Conservation (phyloP, 2,888 invertebrate genomes). For the Ophion ellenae region DNA sequence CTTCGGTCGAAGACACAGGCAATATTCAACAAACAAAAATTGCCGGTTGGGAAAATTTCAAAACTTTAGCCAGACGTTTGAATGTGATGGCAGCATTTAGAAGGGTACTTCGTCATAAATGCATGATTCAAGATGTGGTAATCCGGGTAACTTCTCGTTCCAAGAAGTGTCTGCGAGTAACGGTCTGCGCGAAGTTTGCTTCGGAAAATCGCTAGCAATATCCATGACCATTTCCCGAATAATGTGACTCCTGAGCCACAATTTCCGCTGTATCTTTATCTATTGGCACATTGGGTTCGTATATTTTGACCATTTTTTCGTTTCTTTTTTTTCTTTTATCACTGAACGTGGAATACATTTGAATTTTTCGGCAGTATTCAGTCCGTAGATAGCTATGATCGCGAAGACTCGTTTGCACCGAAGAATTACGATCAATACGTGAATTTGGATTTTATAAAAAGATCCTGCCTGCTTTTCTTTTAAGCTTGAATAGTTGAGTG, state of each 20-base stretch:
- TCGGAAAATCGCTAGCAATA: slow-evolving; percentile 53
- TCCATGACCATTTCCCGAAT: slow-evolving; percentile 56
- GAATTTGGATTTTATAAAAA: slow-evolving; percentile 26
- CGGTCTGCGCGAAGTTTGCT: slow-evolving; percentile 31
- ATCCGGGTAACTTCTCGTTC: not conserved
- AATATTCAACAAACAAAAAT: not conserved
- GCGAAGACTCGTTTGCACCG: slow-evolving; percentile 16
- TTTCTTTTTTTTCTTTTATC: slow-evolving; percentile 42
- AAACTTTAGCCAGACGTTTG: not conserved
- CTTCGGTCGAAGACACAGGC: too few relatives aligned
- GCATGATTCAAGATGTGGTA: slow-evolving; percentile 43
- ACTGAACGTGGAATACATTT: slow-evolving; percentile 58
- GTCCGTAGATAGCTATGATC: not conserved
- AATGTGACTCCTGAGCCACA: slow-evolving; percentile 47
- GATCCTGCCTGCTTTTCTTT: not conserved
- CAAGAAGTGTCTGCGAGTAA: slow-evolving; percentile 13
- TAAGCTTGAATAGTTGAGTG: not conserved
- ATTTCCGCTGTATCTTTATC: slow-evolving; percentile 50
- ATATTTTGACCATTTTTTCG: slow-evolving; percentile 45
- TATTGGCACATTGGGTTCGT: slow-evolving; percentile 51
- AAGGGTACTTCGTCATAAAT: slow-evolving; percentile 21
- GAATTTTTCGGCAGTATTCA: slow-evolving; percentile 55
- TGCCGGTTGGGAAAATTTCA: not conserved
- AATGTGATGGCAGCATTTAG: slow-evolving; percentile 12
- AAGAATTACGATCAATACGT: slow-evolving; percentile 40